Percentiles rank a stretch among this genome's conserved stretches.
Evolutionary conservation across 30 jellyfish, hydroid and myxozoan species (phyloP).

Genomic region (Aurelia aurita complex sp. Pacific): DNA sequence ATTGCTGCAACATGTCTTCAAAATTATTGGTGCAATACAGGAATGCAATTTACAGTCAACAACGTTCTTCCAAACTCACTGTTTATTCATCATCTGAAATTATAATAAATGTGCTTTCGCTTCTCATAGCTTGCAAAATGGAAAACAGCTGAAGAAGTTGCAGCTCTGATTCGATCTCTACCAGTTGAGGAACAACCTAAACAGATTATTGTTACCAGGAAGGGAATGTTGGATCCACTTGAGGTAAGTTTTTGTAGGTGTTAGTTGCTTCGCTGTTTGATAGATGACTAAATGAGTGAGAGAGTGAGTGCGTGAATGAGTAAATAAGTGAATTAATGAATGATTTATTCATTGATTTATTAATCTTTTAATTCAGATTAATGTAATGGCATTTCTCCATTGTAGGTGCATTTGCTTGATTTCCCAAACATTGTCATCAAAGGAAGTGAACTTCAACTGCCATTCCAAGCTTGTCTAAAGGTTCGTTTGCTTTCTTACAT

Average conservation of each 20-base stretch:
- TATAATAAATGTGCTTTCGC: neutral
- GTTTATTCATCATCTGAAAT: too few relatives aligned
- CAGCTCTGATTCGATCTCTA: conserved; percentile 99
- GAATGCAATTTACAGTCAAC: too few relatives aligned
- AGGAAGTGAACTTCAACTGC: conserved; percentile 99
- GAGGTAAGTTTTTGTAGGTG: conserved; percentile 63
- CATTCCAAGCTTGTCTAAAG: conserved; percentile 99
- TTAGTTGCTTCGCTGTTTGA: too few relatives aligned
- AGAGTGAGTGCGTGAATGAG: too few relatives aligned
- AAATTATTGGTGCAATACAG: too few relatives aligned
- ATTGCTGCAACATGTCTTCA: too few relatives aligned
- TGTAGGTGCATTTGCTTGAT: conserved; percentile 98
- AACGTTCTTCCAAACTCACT: too few relatives aligned
- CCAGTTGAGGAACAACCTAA: conserved; percentile 99
- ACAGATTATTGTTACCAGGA: conserved; percentile 98
- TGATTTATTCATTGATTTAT: neutral
- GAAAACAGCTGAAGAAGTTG: conserved; percentile 99
- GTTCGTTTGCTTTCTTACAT: conserved; percentile 31
- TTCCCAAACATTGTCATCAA: conserved; percentile 99
- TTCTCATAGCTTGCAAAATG: conserved; percentile 95
- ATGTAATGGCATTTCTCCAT: neutral
- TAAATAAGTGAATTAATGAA: too few relatives aligned
- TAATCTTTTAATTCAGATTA: neutral
- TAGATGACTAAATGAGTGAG: too few relatives aligned
- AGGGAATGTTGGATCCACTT: conserved; percentile 99